Percentiles rank a stretch among this genome's conserved stretches.
Conservation (phyloP, 2,888 invertebrate species). For the Brachypterus glaber region DNA sequence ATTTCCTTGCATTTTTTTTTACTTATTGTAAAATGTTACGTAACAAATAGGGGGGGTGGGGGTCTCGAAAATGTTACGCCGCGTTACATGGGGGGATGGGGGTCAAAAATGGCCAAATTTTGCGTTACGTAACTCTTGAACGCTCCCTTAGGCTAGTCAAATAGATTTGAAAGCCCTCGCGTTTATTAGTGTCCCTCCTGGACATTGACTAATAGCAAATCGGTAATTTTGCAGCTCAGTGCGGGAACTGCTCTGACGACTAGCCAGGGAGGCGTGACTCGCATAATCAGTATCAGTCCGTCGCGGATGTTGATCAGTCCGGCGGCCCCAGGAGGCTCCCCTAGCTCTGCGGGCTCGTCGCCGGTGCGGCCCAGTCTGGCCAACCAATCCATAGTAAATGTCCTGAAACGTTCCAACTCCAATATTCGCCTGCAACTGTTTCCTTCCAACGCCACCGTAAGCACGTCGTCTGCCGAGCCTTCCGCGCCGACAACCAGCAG, state of each 20-base stretch:
- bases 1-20: too few relatives aligned
- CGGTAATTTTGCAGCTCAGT: constrained; percentile 28
- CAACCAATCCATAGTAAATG: constrained; percentile 40
- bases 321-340: constrained; percentile 28
- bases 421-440: constrained; percentile 36
- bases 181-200: too few relatives aligned
- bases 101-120: too few relatives aligned
- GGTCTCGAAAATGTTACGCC: too few relatives aligned
- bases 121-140: too few relatives aligned
- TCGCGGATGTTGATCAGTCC: constrained; percentile 30
- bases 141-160: too few relatives aligned
- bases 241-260: constrained; percentile 19
- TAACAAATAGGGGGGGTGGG: too few relatives aligned
- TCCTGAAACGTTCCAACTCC: constrained; percentile 32
- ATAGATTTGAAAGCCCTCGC: too few relatives aligned
- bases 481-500: constrained; percentile 27
- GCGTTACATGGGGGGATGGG: too few relatives aligned
- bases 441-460: constrained; percentile 26
- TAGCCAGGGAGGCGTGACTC: constrained; percentile 43
- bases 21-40: too few relatives aligned
- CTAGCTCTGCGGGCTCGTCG: constrained; percentile 31
- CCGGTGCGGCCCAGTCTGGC: constrained; percentile 39
- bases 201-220: too few relatives aligned
- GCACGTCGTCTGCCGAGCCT: constrained; percentile 22
- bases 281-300: constrained; percentile 45